Evolutionary conservation across 30 jellyfish, hydroid and myxozoan species (phyloP).

Genomic region (Turritopsis rubra): DNA sequence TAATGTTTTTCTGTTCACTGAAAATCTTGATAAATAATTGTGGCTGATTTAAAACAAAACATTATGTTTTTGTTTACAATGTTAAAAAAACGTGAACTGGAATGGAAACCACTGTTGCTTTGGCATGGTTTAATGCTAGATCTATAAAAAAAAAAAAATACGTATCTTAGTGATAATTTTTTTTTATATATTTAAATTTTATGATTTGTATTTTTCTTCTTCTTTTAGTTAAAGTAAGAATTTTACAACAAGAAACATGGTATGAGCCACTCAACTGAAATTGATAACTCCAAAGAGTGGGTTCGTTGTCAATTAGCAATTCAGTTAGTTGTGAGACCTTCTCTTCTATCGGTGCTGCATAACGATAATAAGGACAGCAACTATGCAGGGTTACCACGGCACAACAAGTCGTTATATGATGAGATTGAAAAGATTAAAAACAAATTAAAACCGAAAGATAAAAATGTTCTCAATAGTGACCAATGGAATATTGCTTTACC

Average conservation of each 20-base stretch:
- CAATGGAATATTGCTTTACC: not conserved
- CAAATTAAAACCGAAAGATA: not conserved
- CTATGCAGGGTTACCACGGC: not conserved
- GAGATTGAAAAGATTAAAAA: not conserved
- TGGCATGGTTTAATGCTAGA: not conserved
- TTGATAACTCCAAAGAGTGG: not conserved
- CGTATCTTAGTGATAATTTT: not conserved
- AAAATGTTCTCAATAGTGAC: not conserved
- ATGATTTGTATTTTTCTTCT: no score
- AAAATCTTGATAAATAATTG: no score
- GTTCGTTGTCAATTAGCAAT: not conserved
- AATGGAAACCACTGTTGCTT: not conserved
- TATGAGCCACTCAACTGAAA: not conserved
- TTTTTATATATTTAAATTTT: no score
- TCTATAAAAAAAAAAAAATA: no score
- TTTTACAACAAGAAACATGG: not conserved
- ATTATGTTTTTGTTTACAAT: no score
- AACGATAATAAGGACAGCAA: not conserved
- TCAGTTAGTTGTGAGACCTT: not conserved
- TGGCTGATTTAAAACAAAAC: no score
- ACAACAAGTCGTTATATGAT: no score
- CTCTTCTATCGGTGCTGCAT: not conserved
- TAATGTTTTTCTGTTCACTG: no score
- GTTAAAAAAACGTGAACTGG: not conserved
- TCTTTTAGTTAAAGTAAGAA: not conserved